Evolutionary conservation across 1,140 invertebrate genomes (phyloP).

Genomic region (Heterodera schachtii): DNA sequence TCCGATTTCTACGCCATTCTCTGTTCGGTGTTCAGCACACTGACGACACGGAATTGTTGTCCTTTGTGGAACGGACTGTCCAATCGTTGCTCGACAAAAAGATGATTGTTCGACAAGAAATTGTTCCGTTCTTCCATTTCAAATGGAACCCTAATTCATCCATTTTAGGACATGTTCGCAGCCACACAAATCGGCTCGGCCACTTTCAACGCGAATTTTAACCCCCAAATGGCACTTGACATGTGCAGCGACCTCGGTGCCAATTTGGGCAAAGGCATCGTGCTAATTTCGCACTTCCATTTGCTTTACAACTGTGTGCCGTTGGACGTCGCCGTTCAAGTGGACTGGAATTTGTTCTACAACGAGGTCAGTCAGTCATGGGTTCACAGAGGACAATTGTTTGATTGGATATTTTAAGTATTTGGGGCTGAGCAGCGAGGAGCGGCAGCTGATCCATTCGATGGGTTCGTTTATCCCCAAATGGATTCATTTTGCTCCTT

Average conservation of each 20-base stretch:
- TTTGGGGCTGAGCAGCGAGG: slow-evolving; percentile 23
- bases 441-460: slow-evolving; percentile 34
- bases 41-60: slow-evolving; percentile 15
- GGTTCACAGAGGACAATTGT: neutral
- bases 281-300: slow-evolving; percentile 46
- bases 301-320: slow-evolving; percentile 47
- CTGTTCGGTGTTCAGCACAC: slow-evolving; percentile 26
- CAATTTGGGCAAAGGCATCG: slow-evolving; percentile 38
- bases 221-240: slow-evolving; percentile 31
- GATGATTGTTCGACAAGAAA: slow-evolving; percentile 12
- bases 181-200: slow-evolving; percentile 44
- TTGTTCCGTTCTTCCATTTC: slow-evolving; percentile 15
- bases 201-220: slow-evolving; percentile 41
- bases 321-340: slow-evolving; percentile 27
- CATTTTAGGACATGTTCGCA: slow-evolving; percentile 15
- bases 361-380: slow-evolving; percentile 24
- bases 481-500: neutral
- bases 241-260: slow-evolving; percentile 32
- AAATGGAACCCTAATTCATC: too few relatives aligned
- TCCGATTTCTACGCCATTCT: slow-evolving; percentile 9
- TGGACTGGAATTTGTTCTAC: slow-evolving; percentile 44
- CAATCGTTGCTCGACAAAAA: slow-evolving; percentile 12
- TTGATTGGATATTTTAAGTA: slow-evolving; percentile 29
- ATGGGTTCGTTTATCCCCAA: slow-evolving; percentile 24
- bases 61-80: slow-evolving; percentile 14